These are phyloP conservation scores for Pseudococcus viburni DNA, from an alignment of 2,888 invertebrate genomes.

Conservation along the genomic window DNA sequence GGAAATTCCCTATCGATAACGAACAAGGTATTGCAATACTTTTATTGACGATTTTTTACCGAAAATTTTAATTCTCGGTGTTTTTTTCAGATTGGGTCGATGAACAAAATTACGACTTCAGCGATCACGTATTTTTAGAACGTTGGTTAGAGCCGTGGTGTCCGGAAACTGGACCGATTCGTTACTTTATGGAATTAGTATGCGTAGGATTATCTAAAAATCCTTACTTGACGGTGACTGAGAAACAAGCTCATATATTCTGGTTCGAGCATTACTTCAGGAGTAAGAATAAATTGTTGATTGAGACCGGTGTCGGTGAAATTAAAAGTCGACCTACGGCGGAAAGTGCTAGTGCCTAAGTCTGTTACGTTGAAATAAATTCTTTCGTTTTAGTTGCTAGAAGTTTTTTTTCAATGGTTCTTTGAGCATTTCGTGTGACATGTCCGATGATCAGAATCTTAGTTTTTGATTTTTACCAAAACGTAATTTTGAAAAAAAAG, in stretches of 20 bases:
- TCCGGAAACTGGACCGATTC: constrained; percentile 89
- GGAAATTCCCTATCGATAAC: constrained; percentile 98
- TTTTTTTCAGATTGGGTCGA: constrained; percentile 77
- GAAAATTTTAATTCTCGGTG: constrained; percentile 1
- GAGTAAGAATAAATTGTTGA: constrained; percentile 81
- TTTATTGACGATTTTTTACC: neutral
- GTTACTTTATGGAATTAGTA: constrained; percentile 98
- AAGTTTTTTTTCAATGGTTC: neutral
- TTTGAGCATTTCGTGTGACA: no score
- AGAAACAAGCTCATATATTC: constrained; percentile 89
- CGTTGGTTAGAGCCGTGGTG: constrained; percentile 89
- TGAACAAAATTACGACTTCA: constrained; percentile 82
- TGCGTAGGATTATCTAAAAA: constrained; percentile 95
- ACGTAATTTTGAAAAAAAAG: no score
- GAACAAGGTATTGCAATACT: constrained; percentile 82
- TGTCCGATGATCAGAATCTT: no score
- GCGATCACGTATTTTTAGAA: constrained; percentile 95
- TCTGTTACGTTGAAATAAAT: constrained; percentile 68
- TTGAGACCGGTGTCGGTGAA: constrained; percentile 75
- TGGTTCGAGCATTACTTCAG: constrained; percentile 95
- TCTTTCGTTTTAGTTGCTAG: constrained; percentile 53
- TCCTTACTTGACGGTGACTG: constrained; percentile 87
- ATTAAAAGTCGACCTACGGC: constrained; percentile 69
- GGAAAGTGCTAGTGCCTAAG: neutral
- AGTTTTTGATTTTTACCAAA: no score